Evolutionary conservation across 92 coral and sea anemone genomes (phyloP).

Genomic region (Meandrina meandrites): DNA sequence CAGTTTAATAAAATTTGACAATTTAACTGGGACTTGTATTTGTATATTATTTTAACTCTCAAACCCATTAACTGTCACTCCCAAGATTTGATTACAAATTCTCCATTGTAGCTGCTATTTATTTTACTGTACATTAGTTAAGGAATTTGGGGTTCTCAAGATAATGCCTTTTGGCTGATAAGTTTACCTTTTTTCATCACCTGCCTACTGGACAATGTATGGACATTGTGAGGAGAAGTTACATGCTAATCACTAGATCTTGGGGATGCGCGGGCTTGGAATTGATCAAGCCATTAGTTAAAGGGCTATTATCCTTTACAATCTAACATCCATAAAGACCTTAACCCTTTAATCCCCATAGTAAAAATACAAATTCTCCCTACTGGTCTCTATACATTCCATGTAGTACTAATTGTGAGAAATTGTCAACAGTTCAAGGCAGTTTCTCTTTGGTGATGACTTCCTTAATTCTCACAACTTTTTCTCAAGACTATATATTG

Average conservation of each 20-base stretch:
- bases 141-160: background rate
- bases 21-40: conserved; percentile 29
- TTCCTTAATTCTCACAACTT: no score
- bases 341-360: no score
- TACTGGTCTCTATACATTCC: no score
- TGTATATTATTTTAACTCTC: background rate
- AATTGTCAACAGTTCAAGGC: no score
- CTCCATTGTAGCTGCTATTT: conserved; percentile 7
- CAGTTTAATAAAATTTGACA: conserved; percentile 33
- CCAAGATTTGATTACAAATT: conserved; percentile 2
- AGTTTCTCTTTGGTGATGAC: no score
- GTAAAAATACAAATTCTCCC: no score
- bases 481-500: no score
- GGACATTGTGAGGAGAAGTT: background rate
- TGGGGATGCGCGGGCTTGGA: background rate
- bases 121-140: background rate
- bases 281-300: conserved; percentile 3
- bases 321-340: background rate
- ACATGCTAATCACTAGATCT: background rate
- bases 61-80: background rate
- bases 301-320: background rate
- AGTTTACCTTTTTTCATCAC: background rate
- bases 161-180: background rate
- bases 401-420: no score
- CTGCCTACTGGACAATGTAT: no score